Percentiles rank a stretch among this genome's conserved stretches.
Evolutionary conservation across 2,113 vertebrate species (phyloP).

Genomic region (Dicrurus megarhynchus): DNA sequence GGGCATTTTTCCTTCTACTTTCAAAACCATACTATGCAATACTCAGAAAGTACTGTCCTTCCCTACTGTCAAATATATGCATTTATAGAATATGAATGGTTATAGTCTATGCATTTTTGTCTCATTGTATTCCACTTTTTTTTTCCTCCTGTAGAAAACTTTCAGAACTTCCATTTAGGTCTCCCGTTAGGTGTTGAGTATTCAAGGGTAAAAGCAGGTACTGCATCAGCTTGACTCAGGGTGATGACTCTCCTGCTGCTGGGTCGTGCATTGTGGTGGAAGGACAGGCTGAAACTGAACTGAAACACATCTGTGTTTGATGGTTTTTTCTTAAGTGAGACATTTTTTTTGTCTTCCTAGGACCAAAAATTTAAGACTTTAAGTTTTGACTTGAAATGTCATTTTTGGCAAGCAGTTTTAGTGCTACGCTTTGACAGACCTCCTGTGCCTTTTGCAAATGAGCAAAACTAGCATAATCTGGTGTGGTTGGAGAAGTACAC

Average conservation of each 20-base stretch:
- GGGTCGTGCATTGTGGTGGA: accelerated
- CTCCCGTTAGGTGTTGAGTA: neutral
- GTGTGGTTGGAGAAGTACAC: neutral
- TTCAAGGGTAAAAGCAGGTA: neutral
- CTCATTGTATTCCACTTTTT: neutral
- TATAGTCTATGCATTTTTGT: neutral
- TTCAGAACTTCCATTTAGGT: neutral
- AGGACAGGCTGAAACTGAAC: neutral
- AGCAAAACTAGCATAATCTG: neutral
- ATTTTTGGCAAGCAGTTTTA: neutral
- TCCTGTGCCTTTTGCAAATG: neutral
- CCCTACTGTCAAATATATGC: neutral
- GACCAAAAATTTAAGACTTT: neutral
- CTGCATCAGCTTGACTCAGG: neutral
- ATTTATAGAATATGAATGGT: neutral
- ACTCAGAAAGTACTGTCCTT: neutral
- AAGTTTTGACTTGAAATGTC: neutral
- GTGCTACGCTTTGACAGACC: neutral
- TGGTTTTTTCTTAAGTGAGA: neutral
- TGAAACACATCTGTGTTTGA: neutral
- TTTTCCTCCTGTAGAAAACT: neutral
- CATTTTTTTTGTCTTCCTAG: neutral
- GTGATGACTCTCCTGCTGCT: neutral
- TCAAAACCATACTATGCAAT: neutral
- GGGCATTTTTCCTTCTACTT: neutral